phyloP scores from a whole-genome alignment of 2,797 vertebrate genomes.

The Mormyrops attenuatus region DNA sequence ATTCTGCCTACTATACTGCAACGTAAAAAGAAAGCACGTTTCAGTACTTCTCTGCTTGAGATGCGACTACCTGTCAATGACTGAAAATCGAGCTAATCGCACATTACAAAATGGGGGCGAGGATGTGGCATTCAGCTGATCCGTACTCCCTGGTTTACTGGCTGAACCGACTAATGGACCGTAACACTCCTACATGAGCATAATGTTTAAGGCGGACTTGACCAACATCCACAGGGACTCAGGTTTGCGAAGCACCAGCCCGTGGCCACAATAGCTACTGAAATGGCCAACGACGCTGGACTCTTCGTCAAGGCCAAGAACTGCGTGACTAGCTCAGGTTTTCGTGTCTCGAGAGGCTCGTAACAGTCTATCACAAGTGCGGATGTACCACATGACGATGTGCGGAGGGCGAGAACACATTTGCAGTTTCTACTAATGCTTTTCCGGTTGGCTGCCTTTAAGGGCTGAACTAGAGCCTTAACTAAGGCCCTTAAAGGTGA shows the following conservation, averaged over 20 bases:
- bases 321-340: background rate
- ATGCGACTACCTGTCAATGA: background rate
- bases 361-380: background rate
- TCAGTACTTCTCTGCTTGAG: background rate
- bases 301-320: background rate
- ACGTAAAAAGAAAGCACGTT: background rate
- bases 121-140: background rate
- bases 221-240: background rate
- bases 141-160: background rate
- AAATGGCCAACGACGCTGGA: background rate
- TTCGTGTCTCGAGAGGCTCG: background rate
- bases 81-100: background rate
- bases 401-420: background rate
- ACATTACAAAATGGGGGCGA: background rate
- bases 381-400: background rate
- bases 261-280: background rate
- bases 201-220: background rate
- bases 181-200: background rate
- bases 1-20: background rate
- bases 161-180: background rate
- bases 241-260: background rate
- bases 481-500: background rate
- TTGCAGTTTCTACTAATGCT: background rate
- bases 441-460: background rate
- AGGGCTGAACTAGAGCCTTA: background rate